A percentile compares a stretch with the other conserved stretches of the same genome.
These are phyloP conservation scores for Drosophila crucigera DNA, from an alignment of 2,888 invertebrate genomes.

Conservation along the genomic window DNA sequence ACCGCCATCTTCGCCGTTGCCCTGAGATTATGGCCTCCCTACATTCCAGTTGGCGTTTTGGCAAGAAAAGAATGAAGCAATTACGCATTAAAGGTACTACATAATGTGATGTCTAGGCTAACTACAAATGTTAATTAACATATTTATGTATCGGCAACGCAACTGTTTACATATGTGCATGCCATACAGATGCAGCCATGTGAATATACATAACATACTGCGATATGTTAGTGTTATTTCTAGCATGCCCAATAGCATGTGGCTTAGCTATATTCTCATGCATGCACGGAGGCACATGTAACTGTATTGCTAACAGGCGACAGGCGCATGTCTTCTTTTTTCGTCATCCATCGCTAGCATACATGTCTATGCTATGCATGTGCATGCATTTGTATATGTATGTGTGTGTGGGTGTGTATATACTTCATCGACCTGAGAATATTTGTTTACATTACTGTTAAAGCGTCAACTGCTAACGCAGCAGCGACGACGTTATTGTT, in stretches of 20 bases:
- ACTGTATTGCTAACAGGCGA: constrained; percentile 5
- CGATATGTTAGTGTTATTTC: constrained; percentile 35
- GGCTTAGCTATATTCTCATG: not conserved
- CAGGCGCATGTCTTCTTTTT: constrained; percentile 16
- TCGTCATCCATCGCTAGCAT: constrained; percentile 2
- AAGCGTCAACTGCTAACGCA: constrained; percentile 5
- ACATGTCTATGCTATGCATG: not conserved
- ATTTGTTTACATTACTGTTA: constrained; percentile 48
- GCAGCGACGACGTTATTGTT: not conserved
- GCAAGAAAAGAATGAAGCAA: constrained; percentile 84
- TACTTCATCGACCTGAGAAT: constrained; percentile 16
- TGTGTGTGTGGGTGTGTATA: constrained; percentile 4
- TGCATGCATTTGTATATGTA: not conserved
- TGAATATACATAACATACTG: constrained; percentile 4
- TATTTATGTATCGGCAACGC: constrained; percentile 10
- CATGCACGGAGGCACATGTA: not conserved
- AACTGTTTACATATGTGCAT: constrained; percentile 11
- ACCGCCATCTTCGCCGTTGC: constrained; percentile 47
- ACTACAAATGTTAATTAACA: constrained; percentile 50
- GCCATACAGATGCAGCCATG: not conserved
- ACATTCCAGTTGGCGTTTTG: constrained; percentile 85
- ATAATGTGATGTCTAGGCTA: constrained; percentile 32
- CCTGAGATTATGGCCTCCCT: constrained; percentile 79
- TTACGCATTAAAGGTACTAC: constrained; percentile 84
- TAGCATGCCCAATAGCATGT: constrained; percentile 7